phyloP scores from a whole-genome alignment of 2,888 invertebrate species.

The Drosophila diplacantha region DNA sequence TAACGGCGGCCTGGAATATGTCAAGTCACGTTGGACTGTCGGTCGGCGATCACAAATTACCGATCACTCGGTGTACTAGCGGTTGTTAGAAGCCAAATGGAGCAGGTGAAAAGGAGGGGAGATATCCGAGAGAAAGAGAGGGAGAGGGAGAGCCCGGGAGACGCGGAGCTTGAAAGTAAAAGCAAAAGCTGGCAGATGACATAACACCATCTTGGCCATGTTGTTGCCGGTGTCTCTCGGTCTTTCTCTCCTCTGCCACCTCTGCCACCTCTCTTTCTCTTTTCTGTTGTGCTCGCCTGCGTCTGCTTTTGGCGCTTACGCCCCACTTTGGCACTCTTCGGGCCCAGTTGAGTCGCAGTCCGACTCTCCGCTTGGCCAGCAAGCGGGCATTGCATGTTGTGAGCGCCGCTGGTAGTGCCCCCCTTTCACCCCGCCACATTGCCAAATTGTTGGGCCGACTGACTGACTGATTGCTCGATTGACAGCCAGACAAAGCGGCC shows the following conservation, averaged over 20 bases:
- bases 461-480: slow-evolving; percentile 28
- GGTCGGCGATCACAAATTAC: slow-evolving; percentile 12
- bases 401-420: slow-evolving; percentile 13
- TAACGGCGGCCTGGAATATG: slow-evolving; percentile 8
- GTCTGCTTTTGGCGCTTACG: slow-evolving; percentile 46
- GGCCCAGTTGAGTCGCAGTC: slow-evolving; percentile 7
- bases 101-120: slow-evolving; percentile 10
- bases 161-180: slow-evolving; percentile 35
- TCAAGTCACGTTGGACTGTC: slow-evolving; percentile 30
- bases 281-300: slow-evolving; percentile 36
- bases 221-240: slow-evolving; percentile 35
- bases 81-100: slow-evolving; percentile 43
- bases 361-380: slow-evolving; percentile 32
- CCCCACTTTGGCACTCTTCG: slow-evolving; percentile 48
- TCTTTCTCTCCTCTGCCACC: slow-evolving; percentile 18
- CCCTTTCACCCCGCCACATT: slow-evolving; percentile 26
- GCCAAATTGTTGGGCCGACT: slow-evolving; percentile 35
- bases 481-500: slow-evolving; percentile 29
- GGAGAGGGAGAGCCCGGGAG: background rate
- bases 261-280: background rate
- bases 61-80: slow-evolving; percentile 21
- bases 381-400: slow-evolving; percentile 39
- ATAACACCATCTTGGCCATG: slow-evolving; percentile 33
- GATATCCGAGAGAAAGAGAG: background rate
- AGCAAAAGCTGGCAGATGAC: slow-evolving; percentile 39